Conservation (phyloP, 2,113 vertebrate genomes). For the Coturnix japonica region DNA sequence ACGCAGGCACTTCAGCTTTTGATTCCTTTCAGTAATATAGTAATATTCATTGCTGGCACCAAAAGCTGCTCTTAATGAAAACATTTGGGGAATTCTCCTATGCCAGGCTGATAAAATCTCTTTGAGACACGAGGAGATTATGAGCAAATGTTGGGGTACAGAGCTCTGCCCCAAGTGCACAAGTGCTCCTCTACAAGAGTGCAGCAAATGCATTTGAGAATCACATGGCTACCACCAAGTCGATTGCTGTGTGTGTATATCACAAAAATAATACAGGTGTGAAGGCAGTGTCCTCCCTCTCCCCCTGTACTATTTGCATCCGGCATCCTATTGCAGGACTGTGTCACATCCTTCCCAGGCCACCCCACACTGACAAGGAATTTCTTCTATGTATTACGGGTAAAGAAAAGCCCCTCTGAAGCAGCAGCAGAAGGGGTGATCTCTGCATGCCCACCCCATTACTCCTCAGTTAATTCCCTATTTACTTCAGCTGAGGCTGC, state of each 20-base stretch:
- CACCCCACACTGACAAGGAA: not conserved
- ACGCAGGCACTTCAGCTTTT: constrained; percentile 72
- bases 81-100: constrained; percentile 33
- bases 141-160: not conserved
- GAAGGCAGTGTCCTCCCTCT: not conserved
- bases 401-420: not conserved
- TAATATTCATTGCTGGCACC: constrained; percentile 54
- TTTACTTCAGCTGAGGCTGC: not conserved
- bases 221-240: not conserved
- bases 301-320: rapidly evolving
- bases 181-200: not conserved
- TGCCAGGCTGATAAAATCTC: constrained; percentile 33
- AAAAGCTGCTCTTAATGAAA: constrained; percentile 40
- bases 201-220: not conserved
- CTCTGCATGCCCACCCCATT: not conserved
- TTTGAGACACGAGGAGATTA: not conserved
- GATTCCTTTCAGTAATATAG: constrained; percentile 66
- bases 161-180: not conserved
- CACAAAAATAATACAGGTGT: rapidly evolving
- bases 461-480: not conserved
- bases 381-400: not conserved
- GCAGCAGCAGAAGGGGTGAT: not conserved
- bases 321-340: not conserved
- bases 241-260: rapidly evolving
- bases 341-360: rapidly evolving